Evolutionary conservation across 2,888 invertebrate genomes (phyloP).

Genomic region (Tipula lateralis): DNA sequence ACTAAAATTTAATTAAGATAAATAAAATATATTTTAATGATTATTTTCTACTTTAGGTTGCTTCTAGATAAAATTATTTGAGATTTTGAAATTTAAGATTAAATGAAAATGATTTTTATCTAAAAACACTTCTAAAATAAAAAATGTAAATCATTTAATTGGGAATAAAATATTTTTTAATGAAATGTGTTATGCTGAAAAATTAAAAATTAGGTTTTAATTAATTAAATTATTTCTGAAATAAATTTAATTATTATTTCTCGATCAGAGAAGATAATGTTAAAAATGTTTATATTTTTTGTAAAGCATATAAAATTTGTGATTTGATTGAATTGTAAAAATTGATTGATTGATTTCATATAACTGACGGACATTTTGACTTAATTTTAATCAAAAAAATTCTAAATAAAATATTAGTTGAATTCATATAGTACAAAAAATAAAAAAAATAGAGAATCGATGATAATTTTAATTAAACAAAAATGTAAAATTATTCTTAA

Average conservation of each 20-base stretch:
- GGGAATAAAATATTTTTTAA: background rate
- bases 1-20: background rate
- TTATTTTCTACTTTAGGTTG: background rate
- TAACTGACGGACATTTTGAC: conserved; percentile 14
- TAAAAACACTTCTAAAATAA: background rate
- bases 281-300: conserved; percentile 3
- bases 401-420: conserved; percentile 1
- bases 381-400: background rate
- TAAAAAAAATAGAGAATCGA: background rate
- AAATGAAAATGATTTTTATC: background rate
- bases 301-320: background rate
- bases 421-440: background rate
- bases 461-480: background rate
- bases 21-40: background rate
- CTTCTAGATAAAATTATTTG: background rate
- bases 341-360: conserved; percentile 5
- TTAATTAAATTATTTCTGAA: conserved; percentile 19
- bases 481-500: background rate
- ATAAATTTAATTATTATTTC: conserved; percentile 14
- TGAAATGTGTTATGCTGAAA: background rate
- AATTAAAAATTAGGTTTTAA: background rate
- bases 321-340: background rate
- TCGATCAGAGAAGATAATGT: background rate
- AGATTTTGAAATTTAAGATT: background rate
- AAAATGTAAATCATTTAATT: background rate